Evolutionary conservation across 2,888 invertebrate species (phyloP).

Genomic region (Eugnorisma glareosa): DNA sequence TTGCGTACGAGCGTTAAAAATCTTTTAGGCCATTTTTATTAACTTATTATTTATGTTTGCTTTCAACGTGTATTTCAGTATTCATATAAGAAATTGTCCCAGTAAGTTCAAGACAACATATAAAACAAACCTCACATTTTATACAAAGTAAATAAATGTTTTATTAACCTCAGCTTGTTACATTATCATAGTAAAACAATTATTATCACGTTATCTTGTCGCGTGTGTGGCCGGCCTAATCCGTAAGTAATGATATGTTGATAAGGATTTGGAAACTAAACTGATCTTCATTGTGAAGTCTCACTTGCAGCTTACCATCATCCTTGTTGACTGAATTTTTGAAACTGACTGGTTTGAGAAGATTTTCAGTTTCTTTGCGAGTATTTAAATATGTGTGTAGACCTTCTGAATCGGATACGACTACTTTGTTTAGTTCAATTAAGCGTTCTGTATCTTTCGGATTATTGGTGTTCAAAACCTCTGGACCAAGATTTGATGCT

Average conservation of each 20-base stretch:
- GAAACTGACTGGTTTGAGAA: background rate
- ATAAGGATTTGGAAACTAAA: slow-evolving; percentile 61
- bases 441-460: background rate
- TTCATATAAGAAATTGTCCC: background rate
- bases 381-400: background rate
- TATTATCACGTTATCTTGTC: slow-evolving; percentile 71
- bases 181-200: slow-evolving; percentile 57
- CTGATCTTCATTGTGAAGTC: slow-evolving; percentile 48
- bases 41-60: background rate
- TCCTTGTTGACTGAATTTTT: slow-evolving; percentile 4
- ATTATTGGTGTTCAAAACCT: background rate
- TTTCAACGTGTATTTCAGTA: background rate
- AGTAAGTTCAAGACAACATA: background rate
- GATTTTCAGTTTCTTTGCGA: background rate
- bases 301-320: slow-evolving; percentile 39
- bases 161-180: slow-evolving; percentile 1
- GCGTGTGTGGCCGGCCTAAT: slow-evolving; percentile 79
- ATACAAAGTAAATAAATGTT: background rate
- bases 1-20: no score
- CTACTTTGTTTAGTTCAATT: background rate
- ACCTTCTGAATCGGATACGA: background rate
- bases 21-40: background rate
- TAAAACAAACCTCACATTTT: background rate
- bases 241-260: slow-evolving; percentile 66
- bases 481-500: background rate